These are phyloP conservation scores for Pristionchus exspectatus DNA, from an alignment of 2,888 invertebrate species.

Conservation along the genomic window DNA sequence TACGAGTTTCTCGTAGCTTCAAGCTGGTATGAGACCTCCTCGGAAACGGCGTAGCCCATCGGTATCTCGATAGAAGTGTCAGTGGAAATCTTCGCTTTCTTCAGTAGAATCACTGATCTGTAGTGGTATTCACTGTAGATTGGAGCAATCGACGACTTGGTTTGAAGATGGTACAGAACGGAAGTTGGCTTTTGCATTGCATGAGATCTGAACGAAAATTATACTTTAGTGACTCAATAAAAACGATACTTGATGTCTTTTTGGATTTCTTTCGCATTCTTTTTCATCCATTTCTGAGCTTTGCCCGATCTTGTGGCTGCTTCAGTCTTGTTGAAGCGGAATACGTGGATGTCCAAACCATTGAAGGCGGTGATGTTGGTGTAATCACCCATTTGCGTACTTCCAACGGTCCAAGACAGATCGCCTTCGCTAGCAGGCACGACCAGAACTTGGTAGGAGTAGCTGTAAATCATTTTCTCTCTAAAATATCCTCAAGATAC, in stretches of 20 bases:
- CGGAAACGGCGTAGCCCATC: background rate
- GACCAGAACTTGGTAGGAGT: background rate
- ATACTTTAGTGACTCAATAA: background rate
- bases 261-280: background rate
- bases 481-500: too few relatives aligned
- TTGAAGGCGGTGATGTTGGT: background rate
- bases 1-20: background rate
- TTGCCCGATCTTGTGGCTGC: background rate
- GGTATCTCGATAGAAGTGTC: background rate
- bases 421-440: background rate
- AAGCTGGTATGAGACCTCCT: background rate
- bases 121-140: background rate
- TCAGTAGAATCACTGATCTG: background rate
- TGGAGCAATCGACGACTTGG: background rate
- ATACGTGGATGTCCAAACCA: background rate
- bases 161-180: background rate
- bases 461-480: background rate
- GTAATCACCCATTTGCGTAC: background rate
- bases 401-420: background rate
- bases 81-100: background rate
- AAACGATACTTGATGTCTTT: background rate
- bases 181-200: background rate
- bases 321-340: background rate
- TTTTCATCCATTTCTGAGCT: background rate
- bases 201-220: background rate